Base-by-base conservation (phyloP, 2,797 vertebrate genomes). In the Gymnocypris eckloni region DNA sequence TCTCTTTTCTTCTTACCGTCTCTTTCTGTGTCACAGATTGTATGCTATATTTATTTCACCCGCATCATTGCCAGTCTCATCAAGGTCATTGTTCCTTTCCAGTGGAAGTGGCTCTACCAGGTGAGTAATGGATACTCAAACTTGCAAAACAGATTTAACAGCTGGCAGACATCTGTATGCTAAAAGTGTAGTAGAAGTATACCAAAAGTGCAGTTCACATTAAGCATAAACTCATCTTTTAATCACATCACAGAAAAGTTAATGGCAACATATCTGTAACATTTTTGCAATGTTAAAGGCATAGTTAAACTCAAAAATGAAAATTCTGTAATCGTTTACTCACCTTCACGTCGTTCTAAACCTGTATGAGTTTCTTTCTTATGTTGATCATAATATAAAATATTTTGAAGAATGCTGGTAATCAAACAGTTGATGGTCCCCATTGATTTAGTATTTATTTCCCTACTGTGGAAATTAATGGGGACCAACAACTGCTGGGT, bases 101-200 rank as follows among this genome's bases (percentile, higher is more conserved):
- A 97, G 90, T 97, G 96, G 96, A 97, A 97, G 86, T 97, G 96
- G 96, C 95, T 97, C 3, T 97, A 96, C 92, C 96, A 97, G 96
- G 96, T 97, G 91, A 72, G 90, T 87, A 82, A 37, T 50, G 59
- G 11, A 18, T 79, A 41, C 20, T 77, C 12, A 41, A 18, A 28
- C 43, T 73, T 48, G 4, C 43, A 48, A 16, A 48, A 28, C 70
- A 5, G 45, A 48, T 73, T 50, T 16, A 50, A 73, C 71, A 18
- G n/a, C 71, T 10, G 15, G 15, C 71, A 48, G 37, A 56, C 20
- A 39, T 56, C 33, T 39, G 20, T 22, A n/a, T 39, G 15, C 18
- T 56, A 56, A 75, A 50, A 56, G 10, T 76, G 10, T 11, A 39
- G 18, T 54, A 20, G 52, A 76, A 18, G 10, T 48, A 20, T 50